phyloP scores from a whole-genome alignment of 1,140 invertebrate species.

The Diploscapter pachys region DNA sequence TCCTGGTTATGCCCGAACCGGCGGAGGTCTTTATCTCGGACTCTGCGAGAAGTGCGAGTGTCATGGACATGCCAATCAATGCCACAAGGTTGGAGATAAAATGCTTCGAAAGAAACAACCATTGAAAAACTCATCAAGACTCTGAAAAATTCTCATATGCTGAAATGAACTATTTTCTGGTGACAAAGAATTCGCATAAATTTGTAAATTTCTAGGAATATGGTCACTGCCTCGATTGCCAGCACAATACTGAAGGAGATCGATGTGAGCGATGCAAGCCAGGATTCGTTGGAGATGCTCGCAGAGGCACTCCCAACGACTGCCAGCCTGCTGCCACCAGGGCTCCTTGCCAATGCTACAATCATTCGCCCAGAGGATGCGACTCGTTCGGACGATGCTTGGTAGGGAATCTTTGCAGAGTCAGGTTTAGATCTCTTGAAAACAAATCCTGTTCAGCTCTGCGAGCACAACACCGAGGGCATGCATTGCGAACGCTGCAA shows the following conservation, averaged over 20 bases:
- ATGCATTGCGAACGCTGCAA: conserved; percentile 86
- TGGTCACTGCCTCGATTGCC: conserved; percentile 77
- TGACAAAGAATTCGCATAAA: no score
- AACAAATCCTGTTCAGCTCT: conserved; percentile 60
- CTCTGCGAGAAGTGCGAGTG: conserved; percentile 78
- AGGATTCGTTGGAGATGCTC: conserved; percentile 62
- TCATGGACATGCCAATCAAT: conserved; percentile 79
- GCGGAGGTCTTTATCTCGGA: conserved; percentile 75
- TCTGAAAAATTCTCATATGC: neutral
- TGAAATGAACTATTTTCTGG: no score
- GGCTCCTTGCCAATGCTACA: conserved; percentile 58
- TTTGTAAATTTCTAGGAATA: conserved; percentile 63
- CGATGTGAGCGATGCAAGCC: conserved; percentile 73
- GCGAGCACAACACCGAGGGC: conserved; percentile 90
- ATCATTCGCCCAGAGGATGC: conserved; percentile 57
- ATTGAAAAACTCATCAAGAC: no score
- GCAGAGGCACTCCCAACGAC: conserved; percentile 60
- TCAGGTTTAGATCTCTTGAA: no score
- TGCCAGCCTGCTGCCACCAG: conserved; percentile 60
- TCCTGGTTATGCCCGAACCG: conserved; percentile 76
- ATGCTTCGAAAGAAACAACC: no score
- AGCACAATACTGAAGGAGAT: conserved; percentile 90
- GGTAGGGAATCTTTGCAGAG: conserved; percentile 15
- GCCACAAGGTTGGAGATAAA: conserved; percentile 66
- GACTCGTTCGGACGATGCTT: conserved; percentile 57